Conservation (phyloP, 1,140 invertebrate species). For the Cheumatopsyche charites region DNA sequence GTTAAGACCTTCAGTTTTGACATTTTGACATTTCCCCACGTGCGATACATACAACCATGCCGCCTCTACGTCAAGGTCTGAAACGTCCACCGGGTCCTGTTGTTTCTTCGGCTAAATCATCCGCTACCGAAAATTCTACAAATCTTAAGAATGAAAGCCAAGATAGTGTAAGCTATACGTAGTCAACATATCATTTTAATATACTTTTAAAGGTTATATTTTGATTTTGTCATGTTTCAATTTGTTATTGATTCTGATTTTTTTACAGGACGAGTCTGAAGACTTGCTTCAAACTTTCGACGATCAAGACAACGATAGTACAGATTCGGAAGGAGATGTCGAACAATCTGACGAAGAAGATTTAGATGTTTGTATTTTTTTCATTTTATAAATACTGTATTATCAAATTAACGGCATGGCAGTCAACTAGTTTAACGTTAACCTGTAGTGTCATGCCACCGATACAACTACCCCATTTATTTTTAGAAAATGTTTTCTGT, state of each 20-base stretch:
- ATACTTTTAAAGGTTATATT: neutral
- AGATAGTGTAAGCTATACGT: too few relatives aligned
- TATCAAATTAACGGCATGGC: too few relatives aligned
- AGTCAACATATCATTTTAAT: neutral
- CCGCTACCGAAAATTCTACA: neutral
- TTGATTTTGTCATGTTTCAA: neutral
- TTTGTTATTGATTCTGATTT: neutral
- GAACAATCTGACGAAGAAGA: conserved; percentile 41
- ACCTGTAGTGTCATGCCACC: too few relatives aligned
- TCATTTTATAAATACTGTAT: conserved; percentile 21
- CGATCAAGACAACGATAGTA: conserved; percentile 41
- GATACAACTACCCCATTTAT: too few relatives aligned
- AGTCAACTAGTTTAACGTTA: too few relatives aligned
- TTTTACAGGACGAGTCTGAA: conserved; percentile 35
- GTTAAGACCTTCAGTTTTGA: neutral
- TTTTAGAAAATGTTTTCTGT: neutral
- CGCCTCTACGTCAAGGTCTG: conserved; percentile 14
- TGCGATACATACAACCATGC: conserved; percentile 23
- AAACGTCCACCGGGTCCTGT: neutral
- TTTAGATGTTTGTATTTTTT: conserved; percentile 38
- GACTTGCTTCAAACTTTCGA: conserved; percentile 39
- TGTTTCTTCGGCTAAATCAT: neutral
- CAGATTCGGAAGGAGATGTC: conserved; percentile 45
- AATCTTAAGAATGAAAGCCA: neutral
- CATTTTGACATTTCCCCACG: conserved; percentile 29